phyloP scores from a whole-genome alignment of 2,113 vertebrate species.

The Narcine bancroftii region DNA sequence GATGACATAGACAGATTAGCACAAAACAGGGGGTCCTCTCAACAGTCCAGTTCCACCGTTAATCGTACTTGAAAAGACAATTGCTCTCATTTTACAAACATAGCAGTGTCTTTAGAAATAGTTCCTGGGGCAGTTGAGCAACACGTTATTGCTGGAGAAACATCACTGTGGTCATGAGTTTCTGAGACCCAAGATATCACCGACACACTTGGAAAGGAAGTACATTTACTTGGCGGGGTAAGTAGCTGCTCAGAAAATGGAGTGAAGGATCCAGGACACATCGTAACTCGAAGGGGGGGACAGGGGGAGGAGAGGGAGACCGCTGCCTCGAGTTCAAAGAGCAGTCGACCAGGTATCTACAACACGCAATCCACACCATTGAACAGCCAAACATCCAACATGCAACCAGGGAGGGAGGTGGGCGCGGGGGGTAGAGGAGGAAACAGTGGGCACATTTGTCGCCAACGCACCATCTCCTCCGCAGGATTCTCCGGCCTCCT shows the following conservation, averaged over 20 bases:
- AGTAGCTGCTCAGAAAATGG: neutral
- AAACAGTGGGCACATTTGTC: neutral
- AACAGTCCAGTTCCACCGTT: neutral
- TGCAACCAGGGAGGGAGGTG: neutral
- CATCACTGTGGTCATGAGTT: neutral
- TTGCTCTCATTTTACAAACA: neutral
- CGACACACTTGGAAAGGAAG: neutral
- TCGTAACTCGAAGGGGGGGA: no score
- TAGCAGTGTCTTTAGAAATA: neutral
- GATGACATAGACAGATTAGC: neutral
- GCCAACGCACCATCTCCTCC: neutral
- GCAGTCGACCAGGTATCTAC: neutral
- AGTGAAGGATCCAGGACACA: neutral
- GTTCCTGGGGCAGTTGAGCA: neutral
- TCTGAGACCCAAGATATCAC: neutral
- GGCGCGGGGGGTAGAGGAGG: neutral
- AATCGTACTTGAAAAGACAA: neutral
- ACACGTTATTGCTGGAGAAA: neutral
- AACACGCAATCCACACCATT: neutral
- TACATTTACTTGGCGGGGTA: no score
- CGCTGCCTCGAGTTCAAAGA: neutral
- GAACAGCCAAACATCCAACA: neutral
- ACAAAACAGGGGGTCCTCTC: neutral
- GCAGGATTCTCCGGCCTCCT: neutral
- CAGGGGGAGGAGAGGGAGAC: no score